phyloP scores from a whole-genome alignment of 2,113 vertebrate genomes.

The Fulica atra region DNA sequence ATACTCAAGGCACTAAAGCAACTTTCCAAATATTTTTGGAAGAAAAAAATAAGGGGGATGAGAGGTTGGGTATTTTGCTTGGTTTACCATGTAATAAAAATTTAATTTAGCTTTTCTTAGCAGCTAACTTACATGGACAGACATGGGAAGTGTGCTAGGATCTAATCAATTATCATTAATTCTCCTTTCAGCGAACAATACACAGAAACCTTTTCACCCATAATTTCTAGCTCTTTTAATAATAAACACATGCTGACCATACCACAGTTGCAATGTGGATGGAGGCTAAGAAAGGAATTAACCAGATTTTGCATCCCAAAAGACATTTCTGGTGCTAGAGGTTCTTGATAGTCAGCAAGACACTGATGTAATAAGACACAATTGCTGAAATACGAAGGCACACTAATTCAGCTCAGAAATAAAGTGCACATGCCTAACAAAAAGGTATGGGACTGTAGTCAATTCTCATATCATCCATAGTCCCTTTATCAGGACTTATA shows the following conservation, averaged over 20 bases:
- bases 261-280: background rate
- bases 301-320: background rate
- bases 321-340: background rate
- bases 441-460: background rate
- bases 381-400: background rate
- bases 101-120: background rate
- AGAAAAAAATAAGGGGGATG: background rate
- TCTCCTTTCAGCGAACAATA: background rate
- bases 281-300: background rate
- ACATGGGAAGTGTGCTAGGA: accelerated
- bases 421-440: background rate
- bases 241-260: background rate
- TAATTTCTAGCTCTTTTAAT: background rate
- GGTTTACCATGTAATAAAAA: background rate
- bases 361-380: background rate
- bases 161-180: background rate
- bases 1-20: background rate
- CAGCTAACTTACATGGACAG: background rate
- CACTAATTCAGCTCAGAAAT: background rate
- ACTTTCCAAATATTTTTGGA: background rate
- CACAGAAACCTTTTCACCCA: background rate
- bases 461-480: accelerated
- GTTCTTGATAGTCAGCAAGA: background rate
- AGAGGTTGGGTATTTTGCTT: background rate
- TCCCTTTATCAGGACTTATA: background rate